Conservation (phyloP, 1,140 invertebrate species). For the Pinna nobilis region DNA sequence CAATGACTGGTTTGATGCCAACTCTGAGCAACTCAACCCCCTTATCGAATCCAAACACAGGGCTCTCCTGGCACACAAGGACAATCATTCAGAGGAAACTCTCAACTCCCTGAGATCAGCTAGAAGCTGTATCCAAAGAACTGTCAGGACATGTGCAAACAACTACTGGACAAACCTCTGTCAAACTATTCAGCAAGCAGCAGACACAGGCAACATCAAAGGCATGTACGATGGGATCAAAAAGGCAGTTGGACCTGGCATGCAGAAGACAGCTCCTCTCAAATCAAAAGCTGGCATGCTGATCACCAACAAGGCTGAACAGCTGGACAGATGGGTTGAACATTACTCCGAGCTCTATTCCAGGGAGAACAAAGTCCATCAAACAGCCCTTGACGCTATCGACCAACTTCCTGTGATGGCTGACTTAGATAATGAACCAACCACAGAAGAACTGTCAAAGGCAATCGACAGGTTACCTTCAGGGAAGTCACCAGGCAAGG, state of each 20-base stretch:
- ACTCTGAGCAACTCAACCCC: not conserved
- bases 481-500: not conserved
- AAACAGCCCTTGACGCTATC: conserved; percentile 18
- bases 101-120: not conserved
- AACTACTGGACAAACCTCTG: conserved; percentile 36
- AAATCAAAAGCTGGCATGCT: not conserved
- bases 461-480: conserved; percentile 5
- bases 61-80: not conserved
- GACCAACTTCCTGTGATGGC: not conserved
- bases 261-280: not conserved
- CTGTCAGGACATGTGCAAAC: conserved; percentile 20
- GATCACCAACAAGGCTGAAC: conserved; percentile 26
- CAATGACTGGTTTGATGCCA: conserved; percentile 5
- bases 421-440: conserved; percentile 6
- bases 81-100: not conserved
- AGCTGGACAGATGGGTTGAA: conserved; percentile 35
- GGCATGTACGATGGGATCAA: conserved; percentile 36
- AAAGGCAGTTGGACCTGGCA: not conserved
- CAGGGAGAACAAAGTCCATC: conserved; percentile 9
- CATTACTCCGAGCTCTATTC: conserved; percentile 36
- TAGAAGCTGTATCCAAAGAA: not conserved
- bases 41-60: not conserved
- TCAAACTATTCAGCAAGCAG: conserved; percentile 17
- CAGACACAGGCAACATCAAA: conserved; percentile 25
- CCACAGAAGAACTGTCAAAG: conserved; percentile 21